Evolutionary conservation across 2,888 invertebrate genomes (phyloP).

Genomic region (Acronicta leporina): DNA sequence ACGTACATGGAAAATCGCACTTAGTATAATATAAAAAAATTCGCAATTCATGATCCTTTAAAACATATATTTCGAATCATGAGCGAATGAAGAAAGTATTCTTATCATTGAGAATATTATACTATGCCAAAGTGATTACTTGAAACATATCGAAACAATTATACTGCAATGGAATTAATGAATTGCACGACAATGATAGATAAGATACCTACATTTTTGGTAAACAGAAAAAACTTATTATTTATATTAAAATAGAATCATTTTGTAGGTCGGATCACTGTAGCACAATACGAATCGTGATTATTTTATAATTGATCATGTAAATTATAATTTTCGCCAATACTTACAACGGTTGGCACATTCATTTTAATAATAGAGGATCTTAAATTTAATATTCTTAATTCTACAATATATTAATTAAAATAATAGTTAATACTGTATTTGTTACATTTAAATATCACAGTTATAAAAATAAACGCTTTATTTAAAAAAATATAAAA

Average conservation of each 20-base stretch:
- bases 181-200: too few species aligned
- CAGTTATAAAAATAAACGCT: background rate
- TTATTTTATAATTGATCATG: background rate
- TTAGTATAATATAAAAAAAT: background rate
- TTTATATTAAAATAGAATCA: background rate
- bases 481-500: background rate
- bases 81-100: background rate
- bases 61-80: constrained; percentile 29
- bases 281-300: background rate
- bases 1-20: background rate
- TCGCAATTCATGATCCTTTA: constrained; percentile 12
- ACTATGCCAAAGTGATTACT: background rate
- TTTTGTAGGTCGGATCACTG: background rate
- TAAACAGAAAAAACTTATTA: background rate
- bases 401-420: background rate
- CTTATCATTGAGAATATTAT: background rate
- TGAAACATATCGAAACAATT: background rate
- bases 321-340: background rate
- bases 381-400: background rate
- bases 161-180: too few species aligned
- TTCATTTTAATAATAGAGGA: background rate
- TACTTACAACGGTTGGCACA: background rate
- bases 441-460: constrained; percentile 12
- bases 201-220: too few species aligned
- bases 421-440: constrained; percentile 11